Base-by-base conservation (phyloP, 2,888 invertebrate genomes). In the Blomia tropicalis region DNA sequence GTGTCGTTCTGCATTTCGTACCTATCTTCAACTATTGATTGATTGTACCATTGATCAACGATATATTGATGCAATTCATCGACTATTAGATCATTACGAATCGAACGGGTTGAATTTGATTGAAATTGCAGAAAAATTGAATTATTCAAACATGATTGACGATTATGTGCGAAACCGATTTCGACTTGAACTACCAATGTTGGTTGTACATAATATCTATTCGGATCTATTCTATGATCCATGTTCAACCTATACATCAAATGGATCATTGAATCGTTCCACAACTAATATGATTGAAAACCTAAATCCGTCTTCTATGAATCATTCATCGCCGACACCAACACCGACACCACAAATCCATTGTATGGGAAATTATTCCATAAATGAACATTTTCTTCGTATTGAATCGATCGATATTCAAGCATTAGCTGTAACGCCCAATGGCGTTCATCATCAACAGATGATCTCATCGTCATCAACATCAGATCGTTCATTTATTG, bases 151-250 rank as follows among this genome's bases (percentile, higher is more conserved):
- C n/a, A n/a, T n/a, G n/a, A n/a, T n/a, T n/a, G n/a, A n/a, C n/a
- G n/a, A n/a, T n/a, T n/a, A n/a, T n/a, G n/a, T n/a, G n/a, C n/a
- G n/a, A n/a, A n/a, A n/a, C n/a, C n/a, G n/a, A n/a, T n/a, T n/a
- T n/a, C n/a, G n/a, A n/a, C n/a, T n/a, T n/a, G n/a, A n/a, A n/a
- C 31, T 11, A 31, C 25, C 25, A 22, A 14, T 56, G 29, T 25
- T 56, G 56, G 31, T 30, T 4, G 29, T 56, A 19, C 56, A 56
- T 25, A 56, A 56, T 36, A 29, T 30, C 11, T 30, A 56, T 36
- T 56, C 56, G 11, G 56, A 56, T 19, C 56, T 56, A 5, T 56
- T 56, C 27, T 27, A 56, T 36, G 56, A 56, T n/a, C n/a, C n/a
- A n/a, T n/a, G n/a, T n/a, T n/a, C n/a, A n/a, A 14, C 51, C 7